phyloP scores from a whole-genome alignment of 2,113 vertebrate species.

The Lycaon pictus region DNA sequence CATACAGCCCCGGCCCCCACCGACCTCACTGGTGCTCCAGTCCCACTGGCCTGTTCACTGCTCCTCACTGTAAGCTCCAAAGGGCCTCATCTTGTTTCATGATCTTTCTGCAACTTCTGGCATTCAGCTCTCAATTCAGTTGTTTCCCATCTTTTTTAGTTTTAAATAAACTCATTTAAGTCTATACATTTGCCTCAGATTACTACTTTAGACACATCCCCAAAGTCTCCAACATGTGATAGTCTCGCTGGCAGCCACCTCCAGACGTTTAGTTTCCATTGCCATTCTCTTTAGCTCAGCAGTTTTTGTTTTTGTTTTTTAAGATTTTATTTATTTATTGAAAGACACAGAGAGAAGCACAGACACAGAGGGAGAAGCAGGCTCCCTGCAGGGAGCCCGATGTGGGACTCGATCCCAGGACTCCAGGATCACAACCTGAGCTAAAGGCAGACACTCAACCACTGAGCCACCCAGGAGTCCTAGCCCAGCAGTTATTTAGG shows the following conservation, averaged over 20 bases:
- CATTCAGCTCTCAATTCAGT: background rate
- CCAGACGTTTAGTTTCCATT: background rate
- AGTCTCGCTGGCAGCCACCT: background rate
- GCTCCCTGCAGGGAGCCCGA: no score
- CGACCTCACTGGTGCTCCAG: background rate
- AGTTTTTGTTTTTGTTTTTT: background rate
- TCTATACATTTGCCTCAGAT: background rate
- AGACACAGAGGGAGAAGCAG: no score
- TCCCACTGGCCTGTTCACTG: background rate
- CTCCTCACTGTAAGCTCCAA: background rate
- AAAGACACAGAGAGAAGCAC: no score
- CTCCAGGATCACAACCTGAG: no score
- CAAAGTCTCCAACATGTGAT: background rate
- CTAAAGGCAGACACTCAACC: no score
- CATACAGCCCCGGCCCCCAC: background rate
- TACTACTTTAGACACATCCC: background rate
- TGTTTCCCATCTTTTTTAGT: background rate
- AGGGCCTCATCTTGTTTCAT: background rate
- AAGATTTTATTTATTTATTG: no score
- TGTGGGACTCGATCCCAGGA: no score
- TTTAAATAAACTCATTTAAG: slow-evolving; percentile 51
- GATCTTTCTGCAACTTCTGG: background rate
- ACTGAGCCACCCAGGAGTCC: no score
- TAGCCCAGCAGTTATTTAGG: background rate
- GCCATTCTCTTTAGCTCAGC: background rate